Conservation (phyloP, 2,113 vertebrate species). For the Megalops atlanticus region DNA sequence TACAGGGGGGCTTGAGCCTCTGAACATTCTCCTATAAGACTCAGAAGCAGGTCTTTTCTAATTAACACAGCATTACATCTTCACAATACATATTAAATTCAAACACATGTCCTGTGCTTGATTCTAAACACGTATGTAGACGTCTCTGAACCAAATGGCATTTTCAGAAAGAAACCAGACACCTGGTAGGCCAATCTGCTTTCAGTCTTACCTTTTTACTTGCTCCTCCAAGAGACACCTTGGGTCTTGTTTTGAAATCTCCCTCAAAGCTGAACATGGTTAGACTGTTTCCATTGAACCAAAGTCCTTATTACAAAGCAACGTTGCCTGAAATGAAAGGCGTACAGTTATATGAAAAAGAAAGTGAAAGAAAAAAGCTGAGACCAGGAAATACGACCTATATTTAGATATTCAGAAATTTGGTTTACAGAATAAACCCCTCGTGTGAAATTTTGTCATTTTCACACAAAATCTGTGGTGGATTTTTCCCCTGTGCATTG, state of each 20-base stretch:
- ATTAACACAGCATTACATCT: background rate
- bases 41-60: background rate
- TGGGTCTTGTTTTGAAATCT: conserved; percentile 96
- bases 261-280: conserved; percentile 99
- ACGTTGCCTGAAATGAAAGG: conserved; percentile 28
- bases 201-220: conserved; percentile 83
- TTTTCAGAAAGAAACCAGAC: background rate
- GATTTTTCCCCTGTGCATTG: too few species aligned
- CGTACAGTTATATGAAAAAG: conserved; percentile 34
- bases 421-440: too few species aligned
- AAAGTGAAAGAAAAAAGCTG: conserved; percentile 37
- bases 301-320: conserved; percentile 13
- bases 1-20: background rate
- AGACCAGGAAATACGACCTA: background rate
- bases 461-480: too few species aligned
- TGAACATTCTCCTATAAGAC: background rate
- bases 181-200: background rate
- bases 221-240: conserved; percentile 95
- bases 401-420: background rate
- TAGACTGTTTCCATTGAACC: conserved; percentile 84
- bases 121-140: background rate
- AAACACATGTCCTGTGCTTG: background rate
- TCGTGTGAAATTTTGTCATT: too few species aligned
- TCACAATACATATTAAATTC: background rate
- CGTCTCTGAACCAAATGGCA: too few species aligned